phyloP scores from a whole-genome alignment of 2,797 vertebrate species.

The Xenentodon cancila region DNA sequence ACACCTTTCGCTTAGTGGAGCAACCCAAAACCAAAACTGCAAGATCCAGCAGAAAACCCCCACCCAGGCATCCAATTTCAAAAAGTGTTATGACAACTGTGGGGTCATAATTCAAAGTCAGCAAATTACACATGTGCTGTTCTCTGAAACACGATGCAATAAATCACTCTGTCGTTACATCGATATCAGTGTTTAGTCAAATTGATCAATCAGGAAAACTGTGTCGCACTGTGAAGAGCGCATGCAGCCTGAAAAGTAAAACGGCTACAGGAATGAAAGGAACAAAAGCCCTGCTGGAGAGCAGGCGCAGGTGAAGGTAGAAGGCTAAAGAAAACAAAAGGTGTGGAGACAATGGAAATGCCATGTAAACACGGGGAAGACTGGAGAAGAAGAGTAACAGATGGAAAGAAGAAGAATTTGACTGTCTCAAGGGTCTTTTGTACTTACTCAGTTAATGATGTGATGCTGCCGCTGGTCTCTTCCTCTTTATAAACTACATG shows the following conservation, averaged over 20 bases:
- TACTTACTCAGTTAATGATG: constrained; percentile 73
- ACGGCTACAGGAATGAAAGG: constrained; percentile 18
- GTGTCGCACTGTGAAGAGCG: constrained; percentile 12
- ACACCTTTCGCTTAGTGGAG: too few species aligned
- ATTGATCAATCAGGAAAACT: constrained; percentile 43
- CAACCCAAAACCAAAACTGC: too few species aligned
- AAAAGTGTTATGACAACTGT: too few species aligned
- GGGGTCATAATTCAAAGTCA: too few species aligned
- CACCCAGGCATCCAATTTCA: too few species aligned
- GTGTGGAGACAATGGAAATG: constrained; percentile 15
- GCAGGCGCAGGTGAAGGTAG: constrained; percentile 21
- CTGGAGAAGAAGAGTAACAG: constrained; percentile 20
- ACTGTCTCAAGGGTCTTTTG: constrained; percentile 37
- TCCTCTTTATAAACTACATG: constrained; percentile 67
- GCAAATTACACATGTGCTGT: constrained; percentile 25
- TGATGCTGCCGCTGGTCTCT: constrained; percentile 52
- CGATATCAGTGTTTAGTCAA: constrained; percentile 6
- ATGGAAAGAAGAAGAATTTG: constrained; percentile 18
- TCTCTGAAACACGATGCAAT: constrained; percentile 48
- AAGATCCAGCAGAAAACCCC: too few species aligned
- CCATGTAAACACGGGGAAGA: constrained; percentile 26
- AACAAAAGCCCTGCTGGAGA: constrained; percentile 18
- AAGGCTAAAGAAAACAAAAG: constrained; percentile 37
- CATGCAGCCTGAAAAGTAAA: constrained; percentile 33
- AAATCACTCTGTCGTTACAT: neutral